Evolutionary conservation across 2,888 invertebrate species (phyloP).

Genomic region (Lumbricus terrestris): DNA sequence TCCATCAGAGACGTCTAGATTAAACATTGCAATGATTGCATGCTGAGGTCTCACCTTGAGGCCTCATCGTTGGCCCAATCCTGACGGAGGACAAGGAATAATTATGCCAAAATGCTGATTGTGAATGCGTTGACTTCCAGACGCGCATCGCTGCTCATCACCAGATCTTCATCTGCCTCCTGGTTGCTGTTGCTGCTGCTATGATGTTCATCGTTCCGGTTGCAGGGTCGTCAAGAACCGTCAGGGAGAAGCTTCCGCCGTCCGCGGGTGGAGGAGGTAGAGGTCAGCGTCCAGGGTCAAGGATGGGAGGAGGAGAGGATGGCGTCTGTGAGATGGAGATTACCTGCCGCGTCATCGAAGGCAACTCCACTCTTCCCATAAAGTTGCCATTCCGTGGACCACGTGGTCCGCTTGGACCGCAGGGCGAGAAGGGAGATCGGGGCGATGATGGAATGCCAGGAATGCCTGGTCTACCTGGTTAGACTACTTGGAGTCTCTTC

Average conservation of each 20-base stretch:
- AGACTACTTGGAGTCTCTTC: background rate
- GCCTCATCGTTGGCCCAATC: no score
- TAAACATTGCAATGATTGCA: no score
- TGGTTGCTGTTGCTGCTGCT: background rate
- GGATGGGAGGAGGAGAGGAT: background rate
- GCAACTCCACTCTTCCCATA: slow-evolving; percentile 39
- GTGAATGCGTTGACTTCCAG: background rate
- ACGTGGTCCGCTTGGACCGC: slow-evolving; percentile 46
- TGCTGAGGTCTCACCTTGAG: no score
- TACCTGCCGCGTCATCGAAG: slow-evolving; percentile 34
- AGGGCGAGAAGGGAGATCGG: slow-evolving; percentile 45
- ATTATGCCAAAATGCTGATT: background rate
- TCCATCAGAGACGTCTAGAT: no score
- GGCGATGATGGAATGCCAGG: slow-evolving; percentile 47
- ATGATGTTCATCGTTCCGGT: background rate
- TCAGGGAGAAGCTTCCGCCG: background rate
- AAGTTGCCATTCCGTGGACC: slow-evolving; percentile 50
- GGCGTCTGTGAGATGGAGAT: slow-evolving; percentile 22
- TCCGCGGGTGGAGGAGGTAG: background rate
- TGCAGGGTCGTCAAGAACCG: background rate
- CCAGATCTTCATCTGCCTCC: background rate
- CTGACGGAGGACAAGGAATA: no score
- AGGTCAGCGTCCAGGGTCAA: background rate
- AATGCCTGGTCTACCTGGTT: slow-evolving; percentile 39
- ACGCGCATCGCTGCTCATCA: background rate